Evolutionary conservation across 2,888 invertebrate genomes (phyloP), one percentile per base, ranked within the genome.

Genomic region (Hirtodrosophila confusa): DNA sequence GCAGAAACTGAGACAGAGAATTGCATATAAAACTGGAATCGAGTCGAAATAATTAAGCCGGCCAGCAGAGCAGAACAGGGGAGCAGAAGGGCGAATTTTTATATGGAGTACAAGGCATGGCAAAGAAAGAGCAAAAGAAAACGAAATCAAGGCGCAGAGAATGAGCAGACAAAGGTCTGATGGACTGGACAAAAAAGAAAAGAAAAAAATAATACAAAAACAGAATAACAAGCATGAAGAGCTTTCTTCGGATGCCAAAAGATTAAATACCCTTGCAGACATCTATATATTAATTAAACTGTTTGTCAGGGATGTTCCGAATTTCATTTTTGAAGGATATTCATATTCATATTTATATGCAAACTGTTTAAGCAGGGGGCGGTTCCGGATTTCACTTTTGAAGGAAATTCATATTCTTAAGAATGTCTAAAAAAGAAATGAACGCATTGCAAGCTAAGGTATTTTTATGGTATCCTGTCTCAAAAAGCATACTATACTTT

Each of bases 1-100:
- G 41, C 40, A 41, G 49, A n/a, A 27, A 31, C 45, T n/a, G 31
- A 29, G 27, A 47, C 8, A 12, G 23, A 17, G 33, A 35, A 53
- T 35, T 36, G 43, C 37, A 51, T 12, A 51, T 36, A 47, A 36
- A 66, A 65, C 44, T 75, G 54, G 67, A 80, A 70, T 76, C 70
- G 50, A 80, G 82, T 78, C 69, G 7, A 69, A 84, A 80, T 80
- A 80, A 80, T 80, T 84, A 84, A 80, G 57, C 56, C 62, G 53
- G 64, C 64, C 80, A 82, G 45, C 82, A 57, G 73, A 80, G 85
- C 82, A 78, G 73, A 80, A 80, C 80, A 66, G 60, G 75, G 57
- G 33, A 39, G 40, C 73, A 76, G 68, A 75, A 69, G 69, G 68
- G 78, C 56, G 45, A 72, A 37, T 50, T 56, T 54, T 37, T 44